Evolutionary conservation across 1,140 invertebrate genomes (phyloP).

Genomic region (roundworm (Caenorhabditis elegans)): DNA sequence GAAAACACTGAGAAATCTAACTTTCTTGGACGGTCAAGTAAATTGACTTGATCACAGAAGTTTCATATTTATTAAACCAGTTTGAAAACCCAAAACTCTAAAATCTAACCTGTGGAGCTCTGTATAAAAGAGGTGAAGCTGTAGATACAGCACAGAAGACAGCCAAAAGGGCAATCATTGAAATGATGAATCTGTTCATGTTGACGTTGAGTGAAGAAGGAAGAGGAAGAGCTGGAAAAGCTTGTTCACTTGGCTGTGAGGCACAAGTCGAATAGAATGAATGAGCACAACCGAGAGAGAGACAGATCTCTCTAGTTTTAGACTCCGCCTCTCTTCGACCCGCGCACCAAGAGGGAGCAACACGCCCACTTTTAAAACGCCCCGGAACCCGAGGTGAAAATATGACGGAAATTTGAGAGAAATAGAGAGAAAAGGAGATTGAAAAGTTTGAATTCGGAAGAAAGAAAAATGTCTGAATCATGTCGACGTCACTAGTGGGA

Average conservation of each 20-base stretch:
- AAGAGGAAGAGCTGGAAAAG: constrained; percentile 27
- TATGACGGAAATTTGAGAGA: no score
- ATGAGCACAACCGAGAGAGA: background rate
- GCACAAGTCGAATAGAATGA: constrained; percentile 30
- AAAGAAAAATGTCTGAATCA: constrained; percentile 16
- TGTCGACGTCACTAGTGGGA: background rate
- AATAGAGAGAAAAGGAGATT: background rate
- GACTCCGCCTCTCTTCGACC: background rate
- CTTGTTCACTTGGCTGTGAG: constrained; percentile 26
- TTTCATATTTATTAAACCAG: no score
- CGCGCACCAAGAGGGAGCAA: background rate
- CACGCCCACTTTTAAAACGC: background rate
- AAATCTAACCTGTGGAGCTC: constrained; percentile 39
- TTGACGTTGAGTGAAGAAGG: background rate
- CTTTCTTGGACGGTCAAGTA: no score
- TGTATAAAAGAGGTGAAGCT: constrained; percentile 42
- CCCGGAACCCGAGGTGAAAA: background rate
- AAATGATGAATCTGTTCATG: constrained; percentile 24
- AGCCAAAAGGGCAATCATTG: constrained; percentile 32
- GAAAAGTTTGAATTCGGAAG: background rate
- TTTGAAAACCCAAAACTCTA: no score
- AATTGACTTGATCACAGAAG: no score
- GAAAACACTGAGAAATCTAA: no score
- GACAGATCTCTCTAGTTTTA: background rate
- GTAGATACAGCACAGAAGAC: constrained; percentile 31